Evolutionary conservation across 2,797 vertebrate species (phyloP).

Genomic region (Sebastiscus albofasciatus): DNA sequence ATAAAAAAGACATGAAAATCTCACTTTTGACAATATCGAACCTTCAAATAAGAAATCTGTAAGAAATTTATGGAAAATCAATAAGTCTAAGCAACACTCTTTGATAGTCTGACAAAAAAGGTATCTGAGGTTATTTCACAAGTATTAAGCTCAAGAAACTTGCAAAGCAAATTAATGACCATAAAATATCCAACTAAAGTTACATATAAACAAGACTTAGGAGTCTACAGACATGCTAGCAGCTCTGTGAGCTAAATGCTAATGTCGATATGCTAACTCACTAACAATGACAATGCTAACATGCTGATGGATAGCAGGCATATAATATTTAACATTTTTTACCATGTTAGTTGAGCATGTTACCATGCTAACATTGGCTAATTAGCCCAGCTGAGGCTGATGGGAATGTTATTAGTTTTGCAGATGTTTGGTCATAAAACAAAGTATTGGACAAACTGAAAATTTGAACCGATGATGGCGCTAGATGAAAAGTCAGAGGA

Average conservation of each 20-base stretch:
- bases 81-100: background rate
- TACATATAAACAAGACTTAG: background rate
- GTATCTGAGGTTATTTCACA: background rate
- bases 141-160: background rate
- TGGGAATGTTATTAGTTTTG: background rate
- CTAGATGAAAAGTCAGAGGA: background rate
- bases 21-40: no score
- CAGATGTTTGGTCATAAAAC: background rate
- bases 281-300: background rate
- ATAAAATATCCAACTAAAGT: background rate
- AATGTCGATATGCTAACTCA: background rate
- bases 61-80: background rate
- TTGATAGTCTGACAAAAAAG: background rate
- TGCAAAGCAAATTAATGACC: background rate
- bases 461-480: background rate
- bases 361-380: background rate
- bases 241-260: background rate
- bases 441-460: background rate
- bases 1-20: no score
- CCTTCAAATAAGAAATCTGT: background rate
- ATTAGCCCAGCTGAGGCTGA: background rate
- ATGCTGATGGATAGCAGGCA: background rate
- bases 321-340: background rate
- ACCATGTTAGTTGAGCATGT: background rate
- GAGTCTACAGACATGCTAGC: background rate